phyloP scores from a whole-genome alignment of 2,797 vertebrate genomes.

The Hapalemur alaotrensis region DNA sequence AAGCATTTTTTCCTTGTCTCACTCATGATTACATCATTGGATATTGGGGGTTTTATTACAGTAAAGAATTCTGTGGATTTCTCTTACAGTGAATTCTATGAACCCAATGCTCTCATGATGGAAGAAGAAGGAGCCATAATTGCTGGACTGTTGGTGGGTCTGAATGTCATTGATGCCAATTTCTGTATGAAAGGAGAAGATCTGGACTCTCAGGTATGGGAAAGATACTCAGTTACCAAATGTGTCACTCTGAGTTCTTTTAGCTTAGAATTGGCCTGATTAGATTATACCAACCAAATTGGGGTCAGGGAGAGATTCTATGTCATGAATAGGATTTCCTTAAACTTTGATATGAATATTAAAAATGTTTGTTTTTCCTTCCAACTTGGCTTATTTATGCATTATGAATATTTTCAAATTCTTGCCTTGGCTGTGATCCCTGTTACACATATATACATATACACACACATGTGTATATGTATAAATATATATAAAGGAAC shows the following conservation, averaged over 20 bases:
- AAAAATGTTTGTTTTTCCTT: background rate
- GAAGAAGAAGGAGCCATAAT: slow-evolving; percentile 99
- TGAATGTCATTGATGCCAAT: slow-evolving; percentile 99
- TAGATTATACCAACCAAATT: background rate
- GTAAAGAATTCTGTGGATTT: slow-evolving; percentile 6
- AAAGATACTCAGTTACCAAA: background rate
- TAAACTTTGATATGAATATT: slow-evolving; percentile 10
- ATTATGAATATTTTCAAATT: slow-evolving; percentile 19
- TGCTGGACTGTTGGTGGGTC: slow-evolving; percentile 95
- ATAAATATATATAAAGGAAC: background rate
- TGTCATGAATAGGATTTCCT: background rate
- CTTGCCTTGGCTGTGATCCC: background rate
- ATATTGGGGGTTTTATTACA: background rate
- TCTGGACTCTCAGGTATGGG: slow-evolving; percentile 95
- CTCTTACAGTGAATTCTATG: slow-evolving; percentile 93
- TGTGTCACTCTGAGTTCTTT: background rate
- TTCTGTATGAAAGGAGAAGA: slow-evolving; percentile 99
- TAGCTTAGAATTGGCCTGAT: background rate
- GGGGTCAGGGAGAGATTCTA: background rate
- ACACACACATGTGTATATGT: background rate
- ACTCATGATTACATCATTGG: background rate
- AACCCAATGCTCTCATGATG: slow-evolving; percentile 98
- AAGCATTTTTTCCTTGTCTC: background rate
- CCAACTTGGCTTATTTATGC: background rate
- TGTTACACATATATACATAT: background rate